Evolutionary conservation across 2,888 invertebrate genomes (phyloP), one percentile per base, ranked within the genome.

Genomic region (Julus scanicus): DNA sequence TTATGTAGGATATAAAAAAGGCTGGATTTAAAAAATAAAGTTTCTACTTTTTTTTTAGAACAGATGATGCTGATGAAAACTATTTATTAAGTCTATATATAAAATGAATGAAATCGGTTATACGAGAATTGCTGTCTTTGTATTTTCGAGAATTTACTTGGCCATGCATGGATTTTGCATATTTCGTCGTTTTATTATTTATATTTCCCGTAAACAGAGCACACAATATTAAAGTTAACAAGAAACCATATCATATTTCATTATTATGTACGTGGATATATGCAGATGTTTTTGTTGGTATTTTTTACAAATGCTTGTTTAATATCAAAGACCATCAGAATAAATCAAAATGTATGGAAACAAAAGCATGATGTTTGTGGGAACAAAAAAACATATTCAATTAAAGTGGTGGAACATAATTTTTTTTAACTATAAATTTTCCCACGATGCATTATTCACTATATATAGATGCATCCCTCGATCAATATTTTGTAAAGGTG

Each of bases 101-200:
- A 29, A 29, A 29, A 29, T 8, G 29, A 9, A 29, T 29, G 29
- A 71, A 71, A 2, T 8, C 6, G 1, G 37, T 44, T 5, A 29
- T 15, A 9, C 37, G 15, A 37, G 37, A 80, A 71, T 4, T 39
- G 37, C 80, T 71, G 57, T 57, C 57, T 15, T 29, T 80, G 80
- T 39, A 15, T 80, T 37, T 80, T 80, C 80, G 2, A 39, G 13
- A 80, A 37, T 80, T 37, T 80, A 80, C 29, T 29, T 37, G 37
- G 15, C 15, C 80, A 13, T 37, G 80, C n/a, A n/a, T n/a, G 13
- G 37, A 4, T 37, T 37, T 80, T 80, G 80, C 37, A 37, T 80
- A 80, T 80, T 80, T 80, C 39, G 80, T 37, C 37, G 80, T 80
- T 80, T 80, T 80, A 37, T 80, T 80, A 80, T 80, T 80, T 80